Evolutionary conservation across 2,113 vertebrate species (phyloP).

Genomic region (Dicerorhinus sumatrensis): DNA sequence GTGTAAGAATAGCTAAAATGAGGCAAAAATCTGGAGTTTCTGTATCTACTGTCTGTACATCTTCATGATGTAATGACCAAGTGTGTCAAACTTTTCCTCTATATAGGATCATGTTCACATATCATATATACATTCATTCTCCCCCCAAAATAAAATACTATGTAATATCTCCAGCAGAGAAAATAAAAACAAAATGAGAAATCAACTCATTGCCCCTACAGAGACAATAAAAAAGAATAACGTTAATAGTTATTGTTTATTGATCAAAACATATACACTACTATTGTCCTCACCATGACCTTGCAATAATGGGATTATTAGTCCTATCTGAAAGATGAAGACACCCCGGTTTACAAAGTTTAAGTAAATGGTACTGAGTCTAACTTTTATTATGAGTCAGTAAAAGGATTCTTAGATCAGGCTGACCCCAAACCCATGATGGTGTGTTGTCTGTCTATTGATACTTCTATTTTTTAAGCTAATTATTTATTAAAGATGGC

Average conservation of each 20-base stretch:
- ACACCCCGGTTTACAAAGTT: not conserved
- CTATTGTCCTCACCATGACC: not conserved
- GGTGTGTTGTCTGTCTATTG: not conserved
- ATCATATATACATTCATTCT: not conserved
- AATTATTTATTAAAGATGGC: not conserved
- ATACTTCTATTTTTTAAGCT: not conserved
- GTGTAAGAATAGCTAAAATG: not conserved
- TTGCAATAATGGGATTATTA: not conserved
- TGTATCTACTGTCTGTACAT: not conserved
- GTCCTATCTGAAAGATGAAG: not conserved
- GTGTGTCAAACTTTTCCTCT: not conserved
- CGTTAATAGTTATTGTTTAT: not conserved
- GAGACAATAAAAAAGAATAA: not conserved
- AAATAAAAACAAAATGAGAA: conserved; percentile 1
- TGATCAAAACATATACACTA: not conserved
- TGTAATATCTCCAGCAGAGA: not conserved
- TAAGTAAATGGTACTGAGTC: not conserved
- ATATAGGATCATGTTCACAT: not conserved
- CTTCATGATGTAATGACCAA: not conserved
- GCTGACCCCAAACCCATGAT: not conserved
- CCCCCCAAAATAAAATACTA: not conserved
- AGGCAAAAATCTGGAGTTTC: not conserved
- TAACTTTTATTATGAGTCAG: not conserved
- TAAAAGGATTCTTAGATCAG: not conserved
- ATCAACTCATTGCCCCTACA: not conserved